Evolutionary conservation across 1,140 invertebrate species (phyloP).

Genomic region (Drosophila biarmipes): DNA sequence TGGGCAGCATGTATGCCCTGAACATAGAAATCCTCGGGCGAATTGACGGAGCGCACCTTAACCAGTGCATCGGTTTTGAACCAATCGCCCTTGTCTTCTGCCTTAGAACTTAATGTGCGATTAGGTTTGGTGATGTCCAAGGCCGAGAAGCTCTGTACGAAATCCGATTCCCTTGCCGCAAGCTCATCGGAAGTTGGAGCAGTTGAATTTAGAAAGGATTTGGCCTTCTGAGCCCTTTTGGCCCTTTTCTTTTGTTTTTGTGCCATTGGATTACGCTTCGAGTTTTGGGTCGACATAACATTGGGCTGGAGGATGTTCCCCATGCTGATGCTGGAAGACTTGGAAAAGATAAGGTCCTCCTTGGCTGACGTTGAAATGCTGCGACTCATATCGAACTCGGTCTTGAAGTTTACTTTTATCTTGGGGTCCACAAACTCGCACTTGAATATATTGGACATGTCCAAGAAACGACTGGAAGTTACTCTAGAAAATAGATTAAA

Average conservation of each 20-base stretch:
- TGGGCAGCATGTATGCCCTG: slow-evolving; percentile 17
- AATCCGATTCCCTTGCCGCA: neutral
- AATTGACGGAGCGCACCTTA: slow-evolving; percentile 27
- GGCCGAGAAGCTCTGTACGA: slow-evolving; percentile 26
- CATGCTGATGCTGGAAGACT: slow-evolving; percentile 4
- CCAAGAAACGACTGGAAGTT: neutral
- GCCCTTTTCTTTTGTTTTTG: neutral
- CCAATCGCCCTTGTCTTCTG: slow-evolving; percentile 24
- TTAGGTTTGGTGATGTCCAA: slow-evolving; percentile 28
- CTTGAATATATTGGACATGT: slow-evolving; percentile 20
- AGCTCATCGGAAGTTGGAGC: neutral
- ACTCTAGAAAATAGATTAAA: slow-evolving; percentile 18
- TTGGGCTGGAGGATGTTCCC: neutral
- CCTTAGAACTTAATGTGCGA: neutral
- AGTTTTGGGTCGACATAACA: neutral
- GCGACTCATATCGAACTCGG: neutral
- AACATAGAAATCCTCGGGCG: slow-evolving; percentile 61
- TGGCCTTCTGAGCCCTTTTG: neutral
- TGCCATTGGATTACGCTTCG: neutral
- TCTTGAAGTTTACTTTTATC: slow-evolving; percentile 29
- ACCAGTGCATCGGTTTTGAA: slow-evolving; percentile 44
- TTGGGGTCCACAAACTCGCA: slow-evolving; percentile 40
- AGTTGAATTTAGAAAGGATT: slow-evolving; percentile 2
- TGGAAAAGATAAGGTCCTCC: neutral
- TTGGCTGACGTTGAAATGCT: neutral